phyloP scores from a whole-genome alignment of 2,888 invertebrate species.

The Ramazzottius varieornatus region DNA sequence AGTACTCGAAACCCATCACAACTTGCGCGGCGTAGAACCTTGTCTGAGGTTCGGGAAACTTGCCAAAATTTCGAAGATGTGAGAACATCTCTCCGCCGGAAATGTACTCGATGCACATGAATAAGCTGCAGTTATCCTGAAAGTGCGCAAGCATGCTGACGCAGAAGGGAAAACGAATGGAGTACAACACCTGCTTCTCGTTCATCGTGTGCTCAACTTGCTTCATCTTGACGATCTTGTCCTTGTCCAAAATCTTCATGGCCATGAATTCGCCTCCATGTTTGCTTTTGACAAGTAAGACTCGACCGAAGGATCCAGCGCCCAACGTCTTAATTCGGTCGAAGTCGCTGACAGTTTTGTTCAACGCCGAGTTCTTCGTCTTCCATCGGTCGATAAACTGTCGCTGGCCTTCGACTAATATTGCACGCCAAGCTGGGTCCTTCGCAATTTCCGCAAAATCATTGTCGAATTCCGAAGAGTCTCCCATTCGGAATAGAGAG shows the following conservation, averaged over 20 bases:
- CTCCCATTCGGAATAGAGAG: no score
- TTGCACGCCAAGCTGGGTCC: neutral
- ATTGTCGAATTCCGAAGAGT: conserved; percentile 1
- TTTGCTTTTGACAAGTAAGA: conserved; percentile 4
- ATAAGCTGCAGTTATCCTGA: neutral
- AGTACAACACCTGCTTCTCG: neutral
- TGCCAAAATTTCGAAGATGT: conserved; percentile 3
- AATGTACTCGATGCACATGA: neutral
- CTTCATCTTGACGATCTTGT: conserved; percentile 5
- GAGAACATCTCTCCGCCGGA: conserved; percentile 6
- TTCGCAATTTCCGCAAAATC: neutral
- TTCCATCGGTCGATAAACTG: neutral
- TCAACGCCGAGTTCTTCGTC: neutral
- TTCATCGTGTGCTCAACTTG: conserved; percentile 4
- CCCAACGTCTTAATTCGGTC: conserved; percentile 5
- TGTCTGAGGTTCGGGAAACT: conserved; percentile 6
- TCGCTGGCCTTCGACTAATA: neutral
- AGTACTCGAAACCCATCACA: conserved; percentile 5
- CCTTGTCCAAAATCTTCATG: conserved; percentile 6
- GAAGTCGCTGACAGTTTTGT: conserved; percentile 1
- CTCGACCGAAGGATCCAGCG: conserved; percentile 6
- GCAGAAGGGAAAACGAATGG: neutral
- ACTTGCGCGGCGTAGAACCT: conserved; percentile 7
- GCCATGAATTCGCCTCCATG: neutral
- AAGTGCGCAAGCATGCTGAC: neutral